Evolutionary conservation across 2,113 vertebrate genomes (phyloP), one percentile per base, ranked within the genome.

Genomic region (human): DNA sequence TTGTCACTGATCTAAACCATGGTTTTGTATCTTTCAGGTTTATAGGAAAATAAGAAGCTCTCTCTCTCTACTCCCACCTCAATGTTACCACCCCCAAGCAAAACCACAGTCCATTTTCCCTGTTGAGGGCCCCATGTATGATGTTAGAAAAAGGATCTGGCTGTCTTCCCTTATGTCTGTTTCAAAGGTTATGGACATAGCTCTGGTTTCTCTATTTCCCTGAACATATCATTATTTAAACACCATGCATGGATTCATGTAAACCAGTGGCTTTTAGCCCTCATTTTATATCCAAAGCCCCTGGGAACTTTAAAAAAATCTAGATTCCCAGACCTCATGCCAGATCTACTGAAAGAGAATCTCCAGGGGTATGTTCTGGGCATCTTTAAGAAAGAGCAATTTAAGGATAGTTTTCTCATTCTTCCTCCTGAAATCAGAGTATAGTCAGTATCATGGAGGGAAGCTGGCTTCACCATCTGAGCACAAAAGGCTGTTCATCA

Each of bases 391-490:
- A 82, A 80, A 66, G 2, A 50, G 48, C 7, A 22, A 8, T 35
- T 8, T 20, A 25, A n/a, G 13, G 45, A 23, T 9, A 16, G 18
- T 32, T 43, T 90, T 78, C 43, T 43, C 38, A 22, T 20, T 30
- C n/a, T 64, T 87, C 30, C 14, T 30, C n/a, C 68, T 10, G 10
- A 70, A 70, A 64, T 30, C 55, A 1, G 30, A 35, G 35, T 50
- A 1, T 0, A 4, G 57, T 35, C 38, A 12, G 1, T 5, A 20
- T n/a, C 10, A 1, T 1, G 0, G 72, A 9, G 64, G 1, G 4
- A 66, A 38, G 43, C 1, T 25, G 50, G 18, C 11, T 61, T 30
- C 27, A 2, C n/a, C 52, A 30, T 17, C 0, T 11, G 35, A 27
- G 6, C 16, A 18, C 8, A 5, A 9, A 52, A 25, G 16, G 1